phyloP scores from a whole-genome alignment of 2,797 vertebrate species.

The Thripadectes ignobilis region DNA sequence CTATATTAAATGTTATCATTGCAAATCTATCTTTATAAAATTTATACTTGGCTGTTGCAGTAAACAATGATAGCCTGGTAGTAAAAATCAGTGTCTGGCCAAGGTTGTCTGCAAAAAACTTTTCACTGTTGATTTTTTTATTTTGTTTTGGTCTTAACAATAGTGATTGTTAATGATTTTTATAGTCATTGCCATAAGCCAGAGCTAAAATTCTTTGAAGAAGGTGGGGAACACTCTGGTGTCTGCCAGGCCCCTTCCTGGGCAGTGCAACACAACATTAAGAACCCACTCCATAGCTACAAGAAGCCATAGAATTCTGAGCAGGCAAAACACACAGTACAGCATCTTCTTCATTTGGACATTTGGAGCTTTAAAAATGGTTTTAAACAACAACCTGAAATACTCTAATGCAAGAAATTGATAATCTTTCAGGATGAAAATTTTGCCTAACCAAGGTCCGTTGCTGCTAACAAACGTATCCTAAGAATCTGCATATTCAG shows the following conservation, averaged over 20 bases:
- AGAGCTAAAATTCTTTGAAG: neutral
- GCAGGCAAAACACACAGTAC: neutral
- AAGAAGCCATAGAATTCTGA: neutral
- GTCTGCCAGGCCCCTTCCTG: neutral
- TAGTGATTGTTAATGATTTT: neutral
- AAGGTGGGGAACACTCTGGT: neutral
- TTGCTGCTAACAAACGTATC: neutral
- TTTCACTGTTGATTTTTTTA: neutral
- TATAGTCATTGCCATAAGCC: neutral
- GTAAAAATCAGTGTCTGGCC: neutral
- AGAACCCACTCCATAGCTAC: neutral
- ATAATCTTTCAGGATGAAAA: neutral
- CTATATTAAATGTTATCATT: neutral
- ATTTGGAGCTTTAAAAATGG: neutral
- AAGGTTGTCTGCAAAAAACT: neutral
- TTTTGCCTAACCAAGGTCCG: neutral
- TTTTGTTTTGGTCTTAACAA: neutral
- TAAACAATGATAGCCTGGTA: neutral
- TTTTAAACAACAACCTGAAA: neutral
- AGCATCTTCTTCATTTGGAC: neutral
- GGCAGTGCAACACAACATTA: neutral
- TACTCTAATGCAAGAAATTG: fast-evolving
- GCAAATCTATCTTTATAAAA: neutral
- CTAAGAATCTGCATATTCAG: neutral
- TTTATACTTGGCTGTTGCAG: neutral